Base-by-base conservation (phyloP, 2,888 invertebrate species). In the Drosophila rellima region DNA sequence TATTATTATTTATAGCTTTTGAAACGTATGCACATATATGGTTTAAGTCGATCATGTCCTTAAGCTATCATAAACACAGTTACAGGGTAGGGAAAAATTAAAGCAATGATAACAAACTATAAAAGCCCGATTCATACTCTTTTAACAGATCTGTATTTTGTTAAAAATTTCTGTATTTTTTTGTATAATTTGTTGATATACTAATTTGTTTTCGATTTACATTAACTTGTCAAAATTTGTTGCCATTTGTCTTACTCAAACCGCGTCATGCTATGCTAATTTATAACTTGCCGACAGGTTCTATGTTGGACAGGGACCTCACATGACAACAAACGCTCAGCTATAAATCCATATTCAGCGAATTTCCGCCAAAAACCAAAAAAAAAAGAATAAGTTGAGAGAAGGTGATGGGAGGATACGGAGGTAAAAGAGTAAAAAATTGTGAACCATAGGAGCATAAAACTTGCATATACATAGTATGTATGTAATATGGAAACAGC, bases 281-380 rank as follows among this genome's bases (percentile, higher is more conserved):
- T 82, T 82, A 82, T 83, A 78, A 83, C 87, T 78, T 72, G 82
- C 66, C 83, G 81, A 82, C 87, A 83, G 87, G 74, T 68, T 63
- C 68, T 66, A 64, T 47, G 23, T 60, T 33, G 45, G 37, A 54
- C 29, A 7, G 59, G 26, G 55, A 55, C 48, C 60, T 57, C 54
- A 70, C 63, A 51, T 54, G 52, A 71, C 71, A 57, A 39, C 69
- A 61, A 54, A 48, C 59, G 35, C 51, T 70, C 54, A 60, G 82
- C 82, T 73, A 83, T 87, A 82, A 87, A 87, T 87, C 82, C 78
- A 83, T 87, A 83, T 86, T 87, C 84, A 66, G 65, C 59, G 55
- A 74, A 69, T 70, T 67, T 65, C 50, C 65, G 74, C 56, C 48
- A 55, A 57, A 63, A 29, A 56, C 23, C 15, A 20, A 55, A 61